Conservation (phyloP, 1,140 invertebrate species). For the Oryctes rhinoceros region DNA sequence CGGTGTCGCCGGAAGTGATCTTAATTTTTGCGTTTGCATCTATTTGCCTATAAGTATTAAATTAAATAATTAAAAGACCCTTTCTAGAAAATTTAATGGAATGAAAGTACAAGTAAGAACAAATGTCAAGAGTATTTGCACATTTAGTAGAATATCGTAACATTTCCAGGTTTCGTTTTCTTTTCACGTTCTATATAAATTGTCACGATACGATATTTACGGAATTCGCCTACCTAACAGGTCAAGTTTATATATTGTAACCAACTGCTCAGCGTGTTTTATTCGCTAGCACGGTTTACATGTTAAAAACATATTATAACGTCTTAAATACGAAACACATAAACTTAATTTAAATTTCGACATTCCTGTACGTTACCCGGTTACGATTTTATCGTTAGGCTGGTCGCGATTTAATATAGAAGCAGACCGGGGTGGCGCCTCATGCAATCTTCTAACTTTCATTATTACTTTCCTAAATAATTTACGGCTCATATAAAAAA, state of each 20-base stretch:
- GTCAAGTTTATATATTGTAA: not conserved
- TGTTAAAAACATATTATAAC: constrained; percentile 25
- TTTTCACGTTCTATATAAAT: constrained; percentile 1
- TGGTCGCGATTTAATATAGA: constrained; percentile 32
- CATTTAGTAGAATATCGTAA: too few relatives aligned
- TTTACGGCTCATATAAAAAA: constrained; percentile 1
- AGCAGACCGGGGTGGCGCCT: constrained; percentile 18
- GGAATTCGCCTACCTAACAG: not conserved
- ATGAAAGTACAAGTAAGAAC: too few relatives aligned
- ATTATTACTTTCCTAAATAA: not conserved
- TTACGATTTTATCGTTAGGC: constrained; percentile 32
- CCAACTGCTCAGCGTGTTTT: not conserved
- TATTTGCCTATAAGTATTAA: too few relatives aligned
- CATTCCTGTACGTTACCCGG: constrained; percentile 9
- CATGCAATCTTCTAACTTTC: constrained; percentile 11
- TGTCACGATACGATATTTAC: not conserved
- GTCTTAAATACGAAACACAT: constrained; percentile 12
- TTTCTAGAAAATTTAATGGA: too few relatives aligned
- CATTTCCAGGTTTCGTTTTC: not conserved
- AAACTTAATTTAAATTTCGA: constrained; percentile 35
- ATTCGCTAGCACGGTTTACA: constrained; percentile 13
- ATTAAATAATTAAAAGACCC: too few relatives aligned
- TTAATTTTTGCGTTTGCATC: too few relatives aligned
- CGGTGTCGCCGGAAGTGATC: too few relatives aligned
- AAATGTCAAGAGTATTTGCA: too few relatives aligned